Conservation (phyloP, 1,140 invertebrate species). For the Diabrotica undecimpunctata region DNA sequence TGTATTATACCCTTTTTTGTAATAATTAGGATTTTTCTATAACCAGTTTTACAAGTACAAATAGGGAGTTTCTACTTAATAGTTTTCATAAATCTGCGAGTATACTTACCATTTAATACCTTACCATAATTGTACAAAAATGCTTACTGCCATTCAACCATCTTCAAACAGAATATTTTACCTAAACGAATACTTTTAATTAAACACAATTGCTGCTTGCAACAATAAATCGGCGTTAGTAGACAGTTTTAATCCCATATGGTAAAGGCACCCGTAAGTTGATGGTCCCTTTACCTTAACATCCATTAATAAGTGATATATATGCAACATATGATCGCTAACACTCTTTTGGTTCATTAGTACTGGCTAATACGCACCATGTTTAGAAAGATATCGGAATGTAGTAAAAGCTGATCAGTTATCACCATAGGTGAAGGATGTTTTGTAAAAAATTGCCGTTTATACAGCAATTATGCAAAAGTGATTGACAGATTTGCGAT, state of each 20-base stretch:
- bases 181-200: slow-evolving; percentile 22
- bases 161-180: slow-evolving; percentile 10
- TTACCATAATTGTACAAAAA: slow-evolving; percentile 14
- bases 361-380: slow-evolving; percentile 18
- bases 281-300: slow-evolving; percentile 19
- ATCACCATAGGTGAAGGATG: slow-evolving; percentile 8
- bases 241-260: slow-evolving; percentile 19
- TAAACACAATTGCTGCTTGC: slow-evolving; percentile 13
- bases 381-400: slow-evolving; percentile 14
- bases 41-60: not conserved
- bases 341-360: slow-evolving; percentile 20
- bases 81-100: not conserved
- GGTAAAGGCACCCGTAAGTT: slow-evolving; percentile 13
- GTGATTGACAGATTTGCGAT: not conserved
- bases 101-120: slow-evolving; percentile 13
- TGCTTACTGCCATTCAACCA: slow-evolving; percentile 4
- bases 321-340: slow-evolving; percentile 20
- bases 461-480: slow-evolving; percentile 10
- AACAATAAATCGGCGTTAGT: slow-evolving; percentile 19
- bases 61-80: not conserved
- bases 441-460: slow-evolving; percentile 12
- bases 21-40: not conserved
- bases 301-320: slow-evolving; percentile 22
- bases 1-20: too few relatives aligned
- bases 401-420: slow-evolving; percentile 7